Evolutionary conservation across 2,888 invertebrate species (phyloP), one percentile per base, ranked within the genome.

Genomic region (Vanessa cardui): DNA sequence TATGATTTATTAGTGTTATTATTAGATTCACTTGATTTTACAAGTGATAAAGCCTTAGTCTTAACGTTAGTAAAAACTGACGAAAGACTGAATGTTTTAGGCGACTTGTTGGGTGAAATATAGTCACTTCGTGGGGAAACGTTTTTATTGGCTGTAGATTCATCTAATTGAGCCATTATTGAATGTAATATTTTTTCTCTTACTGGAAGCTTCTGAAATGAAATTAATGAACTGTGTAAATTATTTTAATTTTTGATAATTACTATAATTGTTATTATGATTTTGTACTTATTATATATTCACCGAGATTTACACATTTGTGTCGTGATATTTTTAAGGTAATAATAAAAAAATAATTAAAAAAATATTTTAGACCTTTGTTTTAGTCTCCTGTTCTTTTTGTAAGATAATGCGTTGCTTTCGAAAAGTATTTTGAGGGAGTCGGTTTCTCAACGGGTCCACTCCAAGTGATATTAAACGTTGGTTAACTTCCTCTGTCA

Each of bases 391-490:
- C 67, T 94, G 92, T 78, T 94, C 93, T 80, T 95, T 94, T 69
- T 90, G 92, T 49, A 95, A 80, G 67, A 93, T 93, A 62, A 90
- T 87, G 72, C 94, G 87, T 74, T 94, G 94, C 76, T 94, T 94
- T 66, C 93, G 88, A 76, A 92, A 95, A 15, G 94, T 88, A 70
- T 84, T 90, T 73, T 87, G 83, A 1, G 95, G 94, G 73, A 95
- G 81, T 62, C 94, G 93, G 50, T 86, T 90, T 93, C 94, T 95
- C 44, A 94, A 90, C 4, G 95, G 94, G 78, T 95, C 95, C 21
- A 96, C 93, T 16, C 95, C 95, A 59, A 94, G 84, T 68, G 94
- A 89, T 70, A 90, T 90, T 71, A 96, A 83, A 66, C 94, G 93
- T 66, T 87, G 91, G 69, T 94, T 90, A 1, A 95, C 88, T 82